These are phyloP conservation scores for Onychostruthus taczanowskii DNA, from an alignment of 2,113 vertebrate species.

Conservation along the genomic window DNA sequence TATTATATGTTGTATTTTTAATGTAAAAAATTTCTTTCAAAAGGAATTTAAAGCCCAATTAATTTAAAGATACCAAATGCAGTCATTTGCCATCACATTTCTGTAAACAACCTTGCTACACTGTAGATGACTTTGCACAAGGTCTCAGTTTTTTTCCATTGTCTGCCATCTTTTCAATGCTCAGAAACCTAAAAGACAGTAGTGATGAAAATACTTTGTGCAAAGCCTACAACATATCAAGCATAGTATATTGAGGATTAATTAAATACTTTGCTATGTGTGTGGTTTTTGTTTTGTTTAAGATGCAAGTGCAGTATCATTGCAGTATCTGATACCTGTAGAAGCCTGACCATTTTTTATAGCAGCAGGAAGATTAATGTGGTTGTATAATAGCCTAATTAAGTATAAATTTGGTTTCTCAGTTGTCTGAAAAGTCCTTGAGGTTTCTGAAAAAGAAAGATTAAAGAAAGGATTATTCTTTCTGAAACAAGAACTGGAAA, in stretches of 20 bases:
- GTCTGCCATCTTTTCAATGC: neutral
- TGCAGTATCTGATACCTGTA: conserved; percentile 32
- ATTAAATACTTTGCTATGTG: neutral
- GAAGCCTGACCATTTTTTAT: conserved; percentile 51
- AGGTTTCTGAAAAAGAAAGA: conserved; percentile 8
- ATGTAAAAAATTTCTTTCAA: neutral
- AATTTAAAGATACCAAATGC: neutral
- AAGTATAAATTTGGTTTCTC: conserved; percentile 53
- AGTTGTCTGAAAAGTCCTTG: conserved; percentile 65
- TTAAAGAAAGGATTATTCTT: neutral
- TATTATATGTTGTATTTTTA: neutral
- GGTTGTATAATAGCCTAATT: conserved; percentile 59
- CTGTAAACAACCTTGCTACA: neutral
- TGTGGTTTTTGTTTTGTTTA: neutral
- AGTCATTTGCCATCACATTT: neutral
- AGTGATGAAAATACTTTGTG: neutral
- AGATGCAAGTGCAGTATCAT: neutral
- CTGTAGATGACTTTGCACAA: neutral
- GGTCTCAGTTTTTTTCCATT: neutral
- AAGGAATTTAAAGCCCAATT: neutral
- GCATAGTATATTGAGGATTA: neutral
- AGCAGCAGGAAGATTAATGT: conserved; percentile 65
- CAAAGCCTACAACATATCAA: neutral
- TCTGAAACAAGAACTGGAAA: neutral
- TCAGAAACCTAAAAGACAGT: neutral